Evolutionary conservation across 2,797 vertebrate species (phyloP), one percentile per base, ranked within the genome.

Genomic region (Oreochromis mossambicus): DNA sequence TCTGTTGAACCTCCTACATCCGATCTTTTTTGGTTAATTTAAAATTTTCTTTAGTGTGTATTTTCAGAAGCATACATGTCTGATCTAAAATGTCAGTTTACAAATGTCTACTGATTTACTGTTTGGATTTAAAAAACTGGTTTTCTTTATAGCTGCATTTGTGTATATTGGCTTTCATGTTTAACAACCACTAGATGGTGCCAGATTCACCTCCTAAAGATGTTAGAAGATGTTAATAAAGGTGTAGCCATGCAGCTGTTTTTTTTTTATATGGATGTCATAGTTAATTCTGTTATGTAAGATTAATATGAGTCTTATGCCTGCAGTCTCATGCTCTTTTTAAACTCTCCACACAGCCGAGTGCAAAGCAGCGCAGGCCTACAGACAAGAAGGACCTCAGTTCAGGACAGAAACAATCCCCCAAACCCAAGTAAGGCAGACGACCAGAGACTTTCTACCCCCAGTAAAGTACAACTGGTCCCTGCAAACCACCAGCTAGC

Each of bases 151-250:
- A 51, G 14, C 9, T 46, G 17, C 55, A 24, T 66, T 29, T 38
- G 7, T 54, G 58, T 12, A 82, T 41, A 29, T 14, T 80, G 14
- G 12, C 8, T 66, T 61, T 85, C 15, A 55, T 48, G 19, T 73
- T 46, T 6, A 86, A 5, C 68, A 17, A 86, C 95, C 97, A 96
- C 95, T 96, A 97, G 97, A 96, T 97, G 96, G 97, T 88, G 95
- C 94, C 96, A 97, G 81, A 95, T 92, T 93, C 78, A 92, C 84
- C 95, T 87, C 21, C 68, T 86, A 87, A 38, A 83, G 43, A 56
- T 32, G 70, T 50, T 70, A 70, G 41, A 82, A 36, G 58, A 63
- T 34, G 43, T 43, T 54, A 5, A 76, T 61, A 66, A 79, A 92
- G 43, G 84, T 84, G 77, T 61, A 77, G 29, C 54, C 55, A 78